Conservation (phyloP, 2,888 invertebrate species). For the Stenichneumon culpator region DNA sequence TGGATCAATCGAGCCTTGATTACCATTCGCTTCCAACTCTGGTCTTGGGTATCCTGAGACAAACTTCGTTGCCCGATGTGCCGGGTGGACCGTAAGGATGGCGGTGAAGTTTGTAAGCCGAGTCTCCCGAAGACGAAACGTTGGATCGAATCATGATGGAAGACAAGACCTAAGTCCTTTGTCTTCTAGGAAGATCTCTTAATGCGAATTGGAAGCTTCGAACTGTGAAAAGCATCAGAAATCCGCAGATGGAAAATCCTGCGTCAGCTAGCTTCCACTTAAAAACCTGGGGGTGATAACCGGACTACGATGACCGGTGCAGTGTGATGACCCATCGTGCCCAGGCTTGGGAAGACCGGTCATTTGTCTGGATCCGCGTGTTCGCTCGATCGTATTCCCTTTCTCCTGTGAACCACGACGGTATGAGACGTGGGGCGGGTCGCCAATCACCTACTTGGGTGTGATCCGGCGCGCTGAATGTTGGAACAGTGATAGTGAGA, state of each 20-base stretch:
- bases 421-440: slow-evolving; percentile 13
- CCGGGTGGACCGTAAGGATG: background rate
- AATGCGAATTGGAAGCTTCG: background rate
- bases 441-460: slow-evolving; percentile 58
- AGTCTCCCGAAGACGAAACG: background rate
- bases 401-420: slow-evolving; percentile 21
- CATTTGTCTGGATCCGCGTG: no score
- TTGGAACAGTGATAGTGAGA: slow-evolving; percentile 27
- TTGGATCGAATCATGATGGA: background rate
- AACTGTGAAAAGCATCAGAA: background rate
- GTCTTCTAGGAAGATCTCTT: background rate
- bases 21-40: background rate
- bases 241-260: background rate
- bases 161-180: background rate
- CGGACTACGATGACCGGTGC: background rate
- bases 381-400: slow-evolving; percentile 20
- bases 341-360: no score
- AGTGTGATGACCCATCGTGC: background rate
- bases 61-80: background rate
- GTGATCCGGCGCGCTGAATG: slow-evolving; percentile 53
- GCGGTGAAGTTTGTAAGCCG: background rate
- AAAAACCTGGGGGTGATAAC: background rate
- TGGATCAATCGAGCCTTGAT: slow-evolving; percentile 19
- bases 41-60: background rate
- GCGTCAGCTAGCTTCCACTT: slow-evolving; percentile 13